Percentiles rank a stretch among this genome's conserved stretches.
phyloP scores from a whole-genome alignment of 2,888 invertebrate species.

The Chromoteleia sp. region DNA sequence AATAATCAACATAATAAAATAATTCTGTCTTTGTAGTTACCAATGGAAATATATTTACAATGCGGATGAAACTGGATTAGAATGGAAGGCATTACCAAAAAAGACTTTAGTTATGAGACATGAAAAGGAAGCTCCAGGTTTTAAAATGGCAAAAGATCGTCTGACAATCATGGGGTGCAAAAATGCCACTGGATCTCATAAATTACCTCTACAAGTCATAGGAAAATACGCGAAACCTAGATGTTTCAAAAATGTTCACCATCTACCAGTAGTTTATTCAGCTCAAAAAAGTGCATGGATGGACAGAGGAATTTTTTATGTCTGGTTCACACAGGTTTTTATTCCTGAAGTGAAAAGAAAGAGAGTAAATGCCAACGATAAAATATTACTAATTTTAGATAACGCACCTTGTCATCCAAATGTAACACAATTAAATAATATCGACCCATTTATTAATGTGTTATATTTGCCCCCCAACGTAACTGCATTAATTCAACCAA shows the following conservation, averaged over 20 bases:
- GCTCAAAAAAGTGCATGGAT: conserved; percentile 4
- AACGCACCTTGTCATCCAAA: conserved; percentile 26
- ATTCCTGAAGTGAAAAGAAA: conserved; percentile 21
- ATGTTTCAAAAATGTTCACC: conserved; percentile 21
- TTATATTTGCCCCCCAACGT: conserved; percentile 31
- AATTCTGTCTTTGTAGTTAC: no score
- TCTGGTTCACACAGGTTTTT: conserved; percentile 13
- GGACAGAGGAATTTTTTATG: conserved; percentile 1
- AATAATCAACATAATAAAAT: no score
- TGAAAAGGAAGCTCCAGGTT: conserved; percentile 70
- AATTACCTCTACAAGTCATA: conserved; percentile 10
- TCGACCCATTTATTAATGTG: conserved; percentile 7
- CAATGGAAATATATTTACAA: conserved; percentile 71
- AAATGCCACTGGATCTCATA: conserved; percentile 16
- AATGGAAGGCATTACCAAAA: conserved; percentile 68
- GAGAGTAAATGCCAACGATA: neutral
- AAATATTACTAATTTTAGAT: conserved; percentile 15
- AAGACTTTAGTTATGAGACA: conserved; percentile 55
- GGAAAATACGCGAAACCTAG: conserved; percentile 25
- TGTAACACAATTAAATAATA: neutral
- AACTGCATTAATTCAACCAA: conserved; percentile 29
- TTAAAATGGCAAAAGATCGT: conserved; percentile 72
- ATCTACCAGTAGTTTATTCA: conserved; percentile 15
- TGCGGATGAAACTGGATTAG: conserved; percentile 69
- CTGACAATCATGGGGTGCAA: conserved; percentile 71